phyloP scores from a whole-genome alignment of 1,140 invertebrate genomes.

The Macrocentrus cingulum region DNA sequence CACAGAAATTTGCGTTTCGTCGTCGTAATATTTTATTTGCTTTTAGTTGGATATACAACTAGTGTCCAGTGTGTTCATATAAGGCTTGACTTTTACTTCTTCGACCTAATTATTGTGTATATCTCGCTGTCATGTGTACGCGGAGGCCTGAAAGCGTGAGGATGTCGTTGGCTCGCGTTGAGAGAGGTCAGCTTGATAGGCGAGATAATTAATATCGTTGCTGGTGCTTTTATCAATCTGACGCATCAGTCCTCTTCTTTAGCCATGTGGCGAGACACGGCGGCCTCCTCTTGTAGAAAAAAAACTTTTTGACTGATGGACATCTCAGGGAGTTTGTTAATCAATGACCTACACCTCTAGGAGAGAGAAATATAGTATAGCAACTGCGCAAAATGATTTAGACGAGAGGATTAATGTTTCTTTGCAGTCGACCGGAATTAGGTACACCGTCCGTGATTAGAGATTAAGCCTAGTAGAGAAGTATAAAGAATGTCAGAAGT shows the following conservation, averaged over 20 bases:
- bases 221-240: conserved; percentile 5
- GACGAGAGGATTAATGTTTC: too few species aligned
- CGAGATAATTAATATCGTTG: conserved; percentile 12
- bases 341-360: background rate
- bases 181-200: background rate
- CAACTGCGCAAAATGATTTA: too few species aligned
- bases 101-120: background rate
- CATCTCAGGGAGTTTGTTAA: background rate
- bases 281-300: background rate
- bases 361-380: background rate
- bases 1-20: conserved; percentile 1
- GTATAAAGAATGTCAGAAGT: too few species aligned
- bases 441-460: too few species aligned
- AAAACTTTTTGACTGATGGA: conserved; percentile 14
- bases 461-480: too few species aligned
- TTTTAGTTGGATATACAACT: too few species aligned
- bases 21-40: background rate
- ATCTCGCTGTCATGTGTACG: background rate
- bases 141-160: background rate
- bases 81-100: too few species aligned
- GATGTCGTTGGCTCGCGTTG: background rate
- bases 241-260: conserved; percentile 6
- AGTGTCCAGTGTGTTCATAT: too few species aligned
- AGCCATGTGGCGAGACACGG: conserved; percentile 18
- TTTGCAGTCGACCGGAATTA: too few species aligned